Base-by-base conservation (phyloP, 2,888 invertebrate species). In the Mythimna vitellina region DNA sequence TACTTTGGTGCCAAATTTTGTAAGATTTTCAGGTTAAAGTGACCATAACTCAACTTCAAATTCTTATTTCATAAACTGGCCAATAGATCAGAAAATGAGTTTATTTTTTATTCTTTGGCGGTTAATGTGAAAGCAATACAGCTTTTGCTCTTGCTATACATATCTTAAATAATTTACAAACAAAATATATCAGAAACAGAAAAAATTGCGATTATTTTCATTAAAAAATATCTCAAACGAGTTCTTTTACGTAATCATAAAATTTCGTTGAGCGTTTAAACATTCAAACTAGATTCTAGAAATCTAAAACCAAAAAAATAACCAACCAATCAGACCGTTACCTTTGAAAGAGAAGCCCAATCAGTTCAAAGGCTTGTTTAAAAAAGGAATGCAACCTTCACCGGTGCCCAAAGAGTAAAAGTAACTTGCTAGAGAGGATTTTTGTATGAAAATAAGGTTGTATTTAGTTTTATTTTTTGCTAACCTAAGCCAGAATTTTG, bases 291-390 rank as follows among this genome's bases (percentile, higher is more conserved):
- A 46, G 17, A 69, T 72, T 76, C 58, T 68, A 75, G 76, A 82
- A 77, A 53, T 68, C 60, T 58, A 65, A 65, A 64, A 60, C 12
- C 12, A 72, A 81, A 80, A 42, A 78, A 74, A 71, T 57, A 78
- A 69, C 35, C 65, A 25, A 71, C 76, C 77, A 82, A 86, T 85
- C 75, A 73, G 67, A 74, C 20, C 29, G 57, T 70, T 73, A 57
- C 63, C 71, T 84, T 86, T 78, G 71, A 76, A 73, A 80, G 68
- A 69, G 73, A 71, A 46, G 53, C 29, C 78, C 85, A 86, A 86
- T 86, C 84, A 86, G 76, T 60, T 75, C 61, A 61, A 71, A 72
- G 68, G 65, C 42, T 66, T 69, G 60, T 81, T 84, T 78, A 73
- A 73, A 76, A 84, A 79, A 60, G 73, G 68, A 80, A 76, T 69